phyloP scores from a whole-genome alignment of 2,888 invertebrate genomes.

The Aradus depressus region DNA sequence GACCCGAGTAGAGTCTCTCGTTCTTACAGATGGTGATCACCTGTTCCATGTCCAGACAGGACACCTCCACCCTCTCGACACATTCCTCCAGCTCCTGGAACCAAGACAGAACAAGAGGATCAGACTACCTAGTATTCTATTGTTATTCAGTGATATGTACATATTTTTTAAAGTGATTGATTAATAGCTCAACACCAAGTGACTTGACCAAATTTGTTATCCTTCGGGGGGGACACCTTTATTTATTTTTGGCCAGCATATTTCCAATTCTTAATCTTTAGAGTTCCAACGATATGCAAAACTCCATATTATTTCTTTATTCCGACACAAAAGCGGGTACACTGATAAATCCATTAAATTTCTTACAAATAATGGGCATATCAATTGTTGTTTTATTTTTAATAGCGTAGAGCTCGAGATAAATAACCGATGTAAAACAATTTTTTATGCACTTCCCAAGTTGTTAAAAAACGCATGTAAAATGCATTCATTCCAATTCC shows the following conservation, averaged over 20 bases:
- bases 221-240: too few species aligned
- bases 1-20: slow-evolving; percentile 54
- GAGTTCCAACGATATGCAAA: too few species aligned
- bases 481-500: too few species aligned
- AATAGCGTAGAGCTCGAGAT: too few species aligned
- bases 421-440: too few species aligned
- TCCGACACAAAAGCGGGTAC: too few species aligned
- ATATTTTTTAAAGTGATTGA: neutral
- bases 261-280: neutral
- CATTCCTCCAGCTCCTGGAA: slow-evolving; percentile 54
- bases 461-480: too few species aligned
- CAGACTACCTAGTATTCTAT: neutral
- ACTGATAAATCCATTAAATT: too few species aligned
- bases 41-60: slow-evolving; percentile 66
- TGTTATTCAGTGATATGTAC: neutral
- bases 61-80: slow-evolving; percentile 59
- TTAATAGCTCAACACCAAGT: neutral
- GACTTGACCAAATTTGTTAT: neutral
- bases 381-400: too few species aligned
- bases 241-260: neutral
- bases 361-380: too few species aligned
- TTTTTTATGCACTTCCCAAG: too few species aligned
- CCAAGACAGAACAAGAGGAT: slow-evolving; percentile 7
- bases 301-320: too few species aligned
- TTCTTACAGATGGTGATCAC: slow-evolving; percentile 48